Evolutionary conservation across 53 echinoderm and acorn worm genomes (phyloP), one percentile per base, ranked within the genome.

Genomic region (Holothuria leucospilota): DNA sequence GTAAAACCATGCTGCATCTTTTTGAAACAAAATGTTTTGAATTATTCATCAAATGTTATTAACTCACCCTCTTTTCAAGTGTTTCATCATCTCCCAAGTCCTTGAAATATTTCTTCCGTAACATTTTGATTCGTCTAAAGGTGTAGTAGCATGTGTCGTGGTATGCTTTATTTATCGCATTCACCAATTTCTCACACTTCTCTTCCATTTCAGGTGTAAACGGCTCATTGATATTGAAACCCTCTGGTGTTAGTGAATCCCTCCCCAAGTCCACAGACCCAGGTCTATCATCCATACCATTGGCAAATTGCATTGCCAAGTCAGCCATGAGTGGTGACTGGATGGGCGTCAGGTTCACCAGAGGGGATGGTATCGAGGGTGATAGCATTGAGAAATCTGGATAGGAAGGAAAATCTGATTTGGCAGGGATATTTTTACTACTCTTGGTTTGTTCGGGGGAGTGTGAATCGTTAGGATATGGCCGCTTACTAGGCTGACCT

Each of bases 101-200:
- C 23, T 91, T 91, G 70, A 93, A 96, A 85, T 98, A 98, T 30
- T 91, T 87, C 64, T 92, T 88, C 63, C 95, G 82, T 39, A 98
- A 77, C 78, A 98, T 93, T 34, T 89, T 90, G 28, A 98, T 98
- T 73, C 98, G 87, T 59, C 95, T 87, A 82, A 95, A 95, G 81
- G 98, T 98, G 78, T 95, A 98, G 87, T 89, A 93, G 68, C 98
- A 98, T n/a, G 93, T 98, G 85, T 98, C 95, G 41, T 98, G 98
- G 85, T 98, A 95, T 41, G 93, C 92, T 82, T 98, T 95, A 92
- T 95, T 88, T 60, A 98, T 95, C 71, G 88, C 75, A 61, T 95
- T 86, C 42, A 98, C 90, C 71, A 95, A 80, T 88, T 95, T 95
- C 26, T 74, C 86, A 25, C 91, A 88, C 69, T 92, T 95, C 82